phyloP scores from a whole-genome alignment of 2,113 vertebrate genomes.

The Rhea pennata region DNA sequence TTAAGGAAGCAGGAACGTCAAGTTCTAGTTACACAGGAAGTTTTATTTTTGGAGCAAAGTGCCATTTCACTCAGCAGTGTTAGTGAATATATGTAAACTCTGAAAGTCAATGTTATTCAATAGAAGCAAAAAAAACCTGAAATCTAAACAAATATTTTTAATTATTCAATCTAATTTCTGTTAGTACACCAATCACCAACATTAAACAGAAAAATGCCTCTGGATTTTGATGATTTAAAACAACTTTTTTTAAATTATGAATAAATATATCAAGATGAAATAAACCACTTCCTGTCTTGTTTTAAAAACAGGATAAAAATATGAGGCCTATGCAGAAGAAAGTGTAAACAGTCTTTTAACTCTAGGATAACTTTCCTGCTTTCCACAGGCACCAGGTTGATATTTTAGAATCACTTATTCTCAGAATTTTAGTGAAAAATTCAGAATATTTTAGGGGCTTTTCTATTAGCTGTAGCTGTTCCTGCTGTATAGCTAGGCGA shows the following conservation, averaged over 20 bases:
- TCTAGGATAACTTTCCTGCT: not conserved
- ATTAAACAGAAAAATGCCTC: not conserved
- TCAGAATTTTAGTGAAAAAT: not conserved
- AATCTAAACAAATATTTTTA: not conserved
- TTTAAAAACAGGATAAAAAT: not conserved
- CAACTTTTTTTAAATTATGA: not conserved
- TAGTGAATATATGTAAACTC: not conserved
- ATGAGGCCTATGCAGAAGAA: not conserved
- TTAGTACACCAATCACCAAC: not conserved
- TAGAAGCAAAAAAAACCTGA: not conserved
- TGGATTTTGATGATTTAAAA: not conserved
- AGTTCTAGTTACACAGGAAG: conserved; percentile 11
- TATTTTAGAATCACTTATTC: not conserved
- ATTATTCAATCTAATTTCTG: not conserved
- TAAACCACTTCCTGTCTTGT: not conserved
- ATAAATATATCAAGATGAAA: not conserved
- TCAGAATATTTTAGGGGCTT: not conserved
- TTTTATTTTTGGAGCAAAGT: conserved; percentile 11
- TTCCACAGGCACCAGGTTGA: not conserved
- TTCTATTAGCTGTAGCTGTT: not conserved
- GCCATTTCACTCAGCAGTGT: not conserved
- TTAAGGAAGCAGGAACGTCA: conserved; percentile 12
- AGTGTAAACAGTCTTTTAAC: not conserved
- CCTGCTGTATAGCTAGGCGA: not conserved
- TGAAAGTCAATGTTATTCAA: not conserved